These are phyloP conservation scores for Sphaerophoria taeniata DNA, from an alignment of 2,888 invertebrate genomes.

Conservation along the genomic window DNA sequence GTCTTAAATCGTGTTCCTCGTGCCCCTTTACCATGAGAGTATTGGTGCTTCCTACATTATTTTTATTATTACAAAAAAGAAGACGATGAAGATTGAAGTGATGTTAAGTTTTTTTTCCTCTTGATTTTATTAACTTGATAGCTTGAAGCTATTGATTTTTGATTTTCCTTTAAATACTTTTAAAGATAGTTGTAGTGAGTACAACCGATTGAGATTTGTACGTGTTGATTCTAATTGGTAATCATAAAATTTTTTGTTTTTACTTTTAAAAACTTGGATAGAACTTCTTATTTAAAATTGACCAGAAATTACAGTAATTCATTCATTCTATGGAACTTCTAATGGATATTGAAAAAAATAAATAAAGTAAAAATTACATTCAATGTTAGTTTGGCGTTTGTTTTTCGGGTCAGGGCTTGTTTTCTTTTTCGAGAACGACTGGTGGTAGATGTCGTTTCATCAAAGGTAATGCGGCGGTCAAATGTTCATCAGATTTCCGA, in stretches of 20 bases:
- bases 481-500: too few species aligned
- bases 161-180: conserved; percentile 12
- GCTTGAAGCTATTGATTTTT: conserved; percentile 46
- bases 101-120: conserved; percentile 18
- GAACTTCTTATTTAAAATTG: conserved; percentile 27
- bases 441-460: too few species aligned
- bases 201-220: conserved; percentile 35
- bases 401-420: too few species aligned
- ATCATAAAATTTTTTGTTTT: conserved; percentile 30
- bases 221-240: conserved; percentile 7
- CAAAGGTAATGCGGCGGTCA: too few species aligned
- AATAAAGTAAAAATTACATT: conserved; percentile 6
- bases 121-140: background rate
- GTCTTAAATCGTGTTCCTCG: conserved; percentile 50
- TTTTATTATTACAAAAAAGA: background rate
- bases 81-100: background rate
- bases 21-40: background rate
- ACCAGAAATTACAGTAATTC: conserved; percentile 20
- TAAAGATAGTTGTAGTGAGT: conserved; percentile 19
- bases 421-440: too few species aligned
- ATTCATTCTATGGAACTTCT: conserved; percentile 2
- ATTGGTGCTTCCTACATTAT: conserved; percentile 1
- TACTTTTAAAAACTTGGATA: conserved; percentile 1
- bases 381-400: too few species aligned
- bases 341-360: conserved; percentile 1